Conservation (phyloP, 2,888 invertebrate species). For the Xestia c-nigrum region DNA sequence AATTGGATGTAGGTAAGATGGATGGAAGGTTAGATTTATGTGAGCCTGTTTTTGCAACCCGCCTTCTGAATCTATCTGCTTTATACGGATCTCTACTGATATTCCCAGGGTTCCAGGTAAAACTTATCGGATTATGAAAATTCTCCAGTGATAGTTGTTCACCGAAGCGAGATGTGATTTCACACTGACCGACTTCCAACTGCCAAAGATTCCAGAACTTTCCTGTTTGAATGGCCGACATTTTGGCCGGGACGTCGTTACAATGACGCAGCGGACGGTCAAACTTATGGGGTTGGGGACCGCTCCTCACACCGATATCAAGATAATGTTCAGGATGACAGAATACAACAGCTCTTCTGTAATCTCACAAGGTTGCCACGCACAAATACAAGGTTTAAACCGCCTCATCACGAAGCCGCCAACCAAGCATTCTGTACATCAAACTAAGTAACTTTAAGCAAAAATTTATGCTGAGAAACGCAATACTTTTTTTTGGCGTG, state of each 20-base stretch:
- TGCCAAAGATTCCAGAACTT: conserved; percentile 55
- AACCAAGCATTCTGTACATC: no score
- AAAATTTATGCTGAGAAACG: no score
- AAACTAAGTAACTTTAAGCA: no score
- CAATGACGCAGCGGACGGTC: conserved; percentile 61
- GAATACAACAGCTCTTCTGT: not conserved
- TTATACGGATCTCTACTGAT: conserved; percentile 3
- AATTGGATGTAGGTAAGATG: no score
- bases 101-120: conserved; percentile 58
- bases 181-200: conserved; percentile 65
- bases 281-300: conserved; percentile 70
- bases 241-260: conserved; percentile 65
- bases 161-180: conserved; percentile 61
- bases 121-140: conserved; percentile 66
- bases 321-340: conserved; percentile 3
- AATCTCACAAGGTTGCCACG: not conserved
- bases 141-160: conserved; percentile 59
- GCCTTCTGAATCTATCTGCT: conserved; percentile 2
- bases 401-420: no score
- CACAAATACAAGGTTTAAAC: not conserved
- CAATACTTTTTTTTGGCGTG: no score
- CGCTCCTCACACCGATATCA: conserved; percentile 33
- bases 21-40: no score
- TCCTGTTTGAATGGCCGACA: conserved; percentile 61
- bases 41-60: no score